These are phyloP conservation scores for Netelia melanura DNA, from an alignment of 2,888 invertebrate genomes.

Conservation along the genomic window DNA sequence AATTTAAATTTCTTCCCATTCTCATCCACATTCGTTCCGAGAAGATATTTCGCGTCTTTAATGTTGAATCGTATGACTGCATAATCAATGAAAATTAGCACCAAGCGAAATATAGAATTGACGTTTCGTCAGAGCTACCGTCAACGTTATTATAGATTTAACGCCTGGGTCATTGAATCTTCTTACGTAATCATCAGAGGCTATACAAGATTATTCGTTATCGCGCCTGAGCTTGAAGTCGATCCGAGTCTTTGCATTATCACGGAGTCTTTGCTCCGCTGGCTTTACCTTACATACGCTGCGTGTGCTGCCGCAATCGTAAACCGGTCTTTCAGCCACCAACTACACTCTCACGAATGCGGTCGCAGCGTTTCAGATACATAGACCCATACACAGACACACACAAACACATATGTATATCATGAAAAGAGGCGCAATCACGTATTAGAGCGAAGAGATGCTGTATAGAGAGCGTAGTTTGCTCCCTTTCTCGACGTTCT, in stretches of 20 bases:
- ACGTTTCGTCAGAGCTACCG: not conserved
- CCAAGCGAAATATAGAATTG: not conserved
- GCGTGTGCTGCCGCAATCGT: conserved; percentile 41
- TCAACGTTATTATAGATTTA: not conserved
- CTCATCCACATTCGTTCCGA: no score
- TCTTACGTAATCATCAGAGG: conserved; percentile 2
- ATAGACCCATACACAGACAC: not conserved
- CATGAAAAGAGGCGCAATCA: conserved; percentile 46
- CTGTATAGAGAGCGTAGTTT: not conserved
- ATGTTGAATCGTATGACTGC: no score
- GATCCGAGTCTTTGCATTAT: conserved; percentile 13
- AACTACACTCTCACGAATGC: conserved; percentile 14
- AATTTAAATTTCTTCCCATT: no score
- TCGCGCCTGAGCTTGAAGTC: not conserved
- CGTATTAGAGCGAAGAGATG: conserved; percentile 33
- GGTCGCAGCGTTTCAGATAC: conserved; percentile 9
- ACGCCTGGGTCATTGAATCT: conserved; percentile 13
- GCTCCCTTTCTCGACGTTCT: conserved; percentile 3
- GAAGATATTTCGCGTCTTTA: no score
- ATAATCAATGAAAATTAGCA: not conserved
- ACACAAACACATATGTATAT: not conserved
- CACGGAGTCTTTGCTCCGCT: not conserved
- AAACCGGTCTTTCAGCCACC: conserved; percentile 56
- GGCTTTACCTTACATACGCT: not conserved
- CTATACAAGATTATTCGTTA: conserved; percentile 12